Conservation (phyloP, 2,888 invertebrate genomes). For the Erebia palarica region DNA sequence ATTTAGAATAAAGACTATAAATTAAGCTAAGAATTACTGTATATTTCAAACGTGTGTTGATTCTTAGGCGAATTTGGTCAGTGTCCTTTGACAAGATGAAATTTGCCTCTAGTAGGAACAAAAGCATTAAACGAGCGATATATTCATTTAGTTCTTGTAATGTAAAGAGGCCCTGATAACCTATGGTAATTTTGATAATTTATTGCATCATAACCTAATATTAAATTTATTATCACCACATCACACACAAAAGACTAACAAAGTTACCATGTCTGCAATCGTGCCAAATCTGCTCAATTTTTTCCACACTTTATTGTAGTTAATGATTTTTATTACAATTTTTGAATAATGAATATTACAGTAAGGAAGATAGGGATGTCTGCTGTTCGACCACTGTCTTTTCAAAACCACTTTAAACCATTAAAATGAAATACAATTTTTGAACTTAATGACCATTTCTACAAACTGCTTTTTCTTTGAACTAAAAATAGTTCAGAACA, state of each 20-base stretch:
- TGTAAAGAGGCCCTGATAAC: background rate
- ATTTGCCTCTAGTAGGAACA: too few species aligned
- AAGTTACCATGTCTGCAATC: slow-evolving; percentile 49
- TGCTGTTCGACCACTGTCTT: slow-evolving; percentile 18
- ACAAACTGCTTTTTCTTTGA: too few species aligned
- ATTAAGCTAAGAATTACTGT: too few species aligned
- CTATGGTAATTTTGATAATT: slow-evolving; percentile 7
- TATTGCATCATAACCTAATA: background rate
- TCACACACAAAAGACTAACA: slow-evolving; percentile 36
- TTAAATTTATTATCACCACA: slow-evolving; percentile 12
- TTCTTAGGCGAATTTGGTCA: too few species aligned
- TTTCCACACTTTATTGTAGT: slow-evolving; percentile 49
- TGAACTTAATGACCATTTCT: too few species aligned
- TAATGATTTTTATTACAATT: slow-evolving; percentile 51
- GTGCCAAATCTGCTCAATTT: slow-evolving; percentile 77
- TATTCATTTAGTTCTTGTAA: background rate
- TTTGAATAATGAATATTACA: slow-evolving; percentile 48
- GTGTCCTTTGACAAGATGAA: too few species aligned
- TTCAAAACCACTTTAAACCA: background rate
- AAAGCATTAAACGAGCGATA: too few species aligned
- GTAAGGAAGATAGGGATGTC: slow-evolving; percentile 41
- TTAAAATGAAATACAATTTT: too few species aligned
- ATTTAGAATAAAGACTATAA: too few species aligned
- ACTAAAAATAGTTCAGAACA: too few species aligned
- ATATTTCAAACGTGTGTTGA: too few species aligned